A percentile compares a stretch with the other conserved stretches of the same genome.
phyloP scores from a whole-genome alignment of 1,140 invertebrate species.

The Metaphire vulgaris region DNA sequence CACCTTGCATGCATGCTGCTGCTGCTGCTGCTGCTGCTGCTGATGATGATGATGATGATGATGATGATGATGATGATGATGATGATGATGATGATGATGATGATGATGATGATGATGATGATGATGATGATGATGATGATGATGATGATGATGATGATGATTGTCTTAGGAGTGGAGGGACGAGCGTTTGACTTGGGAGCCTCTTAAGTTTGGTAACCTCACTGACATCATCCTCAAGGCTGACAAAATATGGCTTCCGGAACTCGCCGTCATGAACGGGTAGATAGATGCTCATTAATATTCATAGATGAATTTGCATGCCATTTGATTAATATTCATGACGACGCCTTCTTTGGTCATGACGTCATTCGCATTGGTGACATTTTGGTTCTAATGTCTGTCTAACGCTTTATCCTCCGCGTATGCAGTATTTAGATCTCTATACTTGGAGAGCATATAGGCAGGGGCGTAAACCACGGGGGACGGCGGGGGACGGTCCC shows the following conservation, averaged over 20 bases:
- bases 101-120: constrained; percentile 19
- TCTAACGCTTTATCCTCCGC: background rate
- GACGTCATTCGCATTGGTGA: background rate
- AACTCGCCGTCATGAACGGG: constrained; percentile 30
- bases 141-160: background rate
- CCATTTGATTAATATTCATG: no score
- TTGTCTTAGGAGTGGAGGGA: constrained; percentile 23
- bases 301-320: no score
- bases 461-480: no score
- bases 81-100: constrained; percentile 20
- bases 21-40: background rate
- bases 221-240: constrained; percentile 25
- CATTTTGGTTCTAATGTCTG: background rate
- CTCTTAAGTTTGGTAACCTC: constrained; percentile 24
- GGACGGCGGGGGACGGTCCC: no score
- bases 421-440: background rate
- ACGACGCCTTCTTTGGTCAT: background rate
- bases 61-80: constrained; percentile 15
- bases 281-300: background rate
- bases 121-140: constrained; percentile 15
- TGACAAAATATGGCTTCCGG: constrained; percentile 25
- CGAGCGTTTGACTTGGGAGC: constrained; percentile 26
- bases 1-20: background rate
- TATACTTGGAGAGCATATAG: no score
- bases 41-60: background rate